A percentile compares a stretch with the other conserved stretches of the same genome.
These are phyloP conservation scores for Pantherophis alleghaniensis DNA, from an alignment of 2,797 vertebrate species.

Conservation along the genomic window DNA sequence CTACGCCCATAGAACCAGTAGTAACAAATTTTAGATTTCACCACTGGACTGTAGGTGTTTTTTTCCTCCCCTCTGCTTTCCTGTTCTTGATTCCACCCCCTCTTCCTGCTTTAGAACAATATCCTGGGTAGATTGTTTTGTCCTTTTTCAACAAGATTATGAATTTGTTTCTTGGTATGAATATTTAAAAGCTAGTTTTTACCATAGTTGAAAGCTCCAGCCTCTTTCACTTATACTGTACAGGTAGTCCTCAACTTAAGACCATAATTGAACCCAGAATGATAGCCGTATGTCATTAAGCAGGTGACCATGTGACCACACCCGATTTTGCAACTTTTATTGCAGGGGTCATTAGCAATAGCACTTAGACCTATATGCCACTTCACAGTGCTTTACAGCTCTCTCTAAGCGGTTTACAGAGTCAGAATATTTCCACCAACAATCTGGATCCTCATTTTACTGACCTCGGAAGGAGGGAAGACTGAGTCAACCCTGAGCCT, in stretches of 20 bases:
- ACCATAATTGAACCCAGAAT: not conserved
- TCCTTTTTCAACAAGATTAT: fast-evolving
- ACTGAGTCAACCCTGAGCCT: no score
- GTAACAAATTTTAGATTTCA: no score
- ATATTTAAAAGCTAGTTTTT: not conserved
- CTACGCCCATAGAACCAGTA: no score
- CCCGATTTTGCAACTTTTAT: not conserved
- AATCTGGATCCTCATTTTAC: no score
- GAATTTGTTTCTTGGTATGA: not conserved
- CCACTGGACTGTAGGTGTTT: no score
- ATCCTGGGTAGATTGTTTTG: not conserved
- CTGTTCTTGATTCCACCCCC: not conserved
- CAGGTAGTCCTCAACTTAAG: not conserved
- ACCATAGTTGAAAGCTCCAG: not conserved
- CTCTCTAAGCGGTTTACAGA: no score
- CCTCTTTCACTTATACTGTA: constrained; percentile 25
- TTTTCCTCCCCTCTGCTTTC: not conserved
- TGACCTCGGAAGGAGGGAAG: no score
- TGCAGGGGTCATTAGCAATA: not conserved
- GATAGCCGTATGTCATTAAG: not conserved
- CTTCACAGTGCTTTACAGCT: no score
- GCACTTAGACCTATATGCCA: no score
- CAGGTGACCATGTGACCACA: not conserved
- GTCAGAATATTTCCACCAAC: no score
- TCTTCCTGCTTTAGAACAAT: constrained; percentile 9